Evolutionary conservation across 2,888 invertebrate genomes (phyloP).

Genomic region (Ophion costatus): DNA sequence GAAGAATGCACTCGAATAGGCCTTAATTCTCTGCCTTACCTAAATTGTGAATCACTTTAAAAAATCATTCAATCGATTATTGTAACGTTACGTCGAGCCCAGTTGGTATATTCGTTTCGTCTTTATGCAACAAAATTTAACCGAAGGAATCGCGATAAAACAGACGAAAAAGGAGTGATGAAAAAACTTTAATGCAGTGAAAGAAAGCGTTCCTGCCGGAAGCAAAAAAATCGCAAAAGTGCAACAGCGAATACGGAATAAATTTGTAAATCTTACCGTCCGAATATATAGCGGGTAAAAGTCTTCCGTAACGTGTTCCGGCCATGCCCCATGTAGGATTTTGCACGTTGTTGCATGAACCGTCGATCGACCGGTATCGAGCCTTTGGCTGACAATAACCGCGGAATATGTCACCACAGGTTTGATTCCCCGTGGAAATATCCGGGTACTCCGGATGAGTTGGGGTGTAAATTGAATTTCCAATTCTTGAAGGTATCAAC

Average conservation of each 20-base stretch:
- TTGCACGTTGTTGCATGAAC: constrained; percentile 96
- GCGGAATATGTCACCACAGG: constrained; percentile 57
- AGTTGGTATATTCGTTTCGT: too few species aligned
- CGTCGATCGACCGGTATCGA: constrained; percentile 93
- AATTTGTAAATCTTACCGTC: constrained; percentile 85
- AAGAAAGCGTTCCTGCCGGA: not conserved
- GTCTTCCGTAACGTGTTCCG: constrained; percentile 88
- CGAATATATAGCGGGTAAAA: constrained; percentile 87
- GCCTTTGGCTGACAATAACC: constrained; percentile 83
- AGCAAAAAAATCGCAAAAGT: not conserved
- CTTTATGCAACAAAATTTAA: too few species aligned
- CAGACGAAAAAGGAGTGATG: not conserved
- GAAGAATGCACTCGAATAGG: not conserved
- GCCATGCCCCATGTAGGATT: constrained; percentile 93
- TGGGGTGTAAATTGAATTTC: constrained; percentile 10
- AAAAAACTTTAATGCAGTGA: not conserved
- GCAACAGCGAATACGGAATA: constrained; percentile 6
- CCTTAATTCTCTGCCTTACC: not conserved
- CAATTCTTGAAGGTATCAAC: not conserved
- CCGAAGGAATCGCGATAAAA: not conserved
- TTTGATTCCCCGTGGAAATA: constrained; percentile 31
- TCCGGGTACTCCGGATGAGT: constrained; percentile 8
- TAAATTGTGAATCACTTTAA: not conserved
- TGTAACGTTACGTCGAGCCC: not conserved
- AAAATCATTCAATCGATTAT: not conserved